Evolutionary conservation across 2,888 invertebrate genomes (phyloP).

Genomic region (Aethes cnicana): DNA sequence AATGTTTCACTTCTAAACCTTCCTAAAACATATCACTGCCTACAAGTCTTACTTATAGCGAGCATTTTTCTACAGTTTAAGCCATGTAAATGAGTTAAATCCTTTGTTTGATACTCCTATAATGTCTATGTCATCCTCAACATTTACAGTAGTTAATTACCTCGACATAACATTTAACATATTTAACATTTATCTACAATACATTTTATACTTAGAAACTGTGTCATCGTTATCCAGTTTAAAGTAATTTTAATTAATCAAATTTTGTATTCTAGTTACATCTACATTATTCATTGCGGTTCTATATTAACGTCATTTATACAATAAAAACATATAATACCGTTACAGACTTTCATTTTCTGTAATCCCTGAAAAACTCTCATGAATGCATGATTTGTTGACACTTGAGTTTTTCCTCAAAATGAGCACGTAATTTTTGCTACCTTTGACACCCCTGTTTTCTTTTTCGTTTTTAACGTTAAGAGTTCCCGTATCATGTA

Average conservation of each 20-base stretch:
- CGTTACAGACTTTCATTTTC: constrained; percentile 50
- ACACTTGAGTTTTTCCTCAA: constrained; percentile 6
- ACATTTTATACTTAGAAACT: too few species aligned
- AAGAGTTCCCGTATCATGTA: not conserved
- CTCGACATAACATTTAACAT: not conserved
- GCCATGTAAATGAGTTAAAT: not conserved
- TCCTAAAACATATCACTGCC: too few species aligned
- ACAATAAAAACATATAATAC: constrained; percentile 47
- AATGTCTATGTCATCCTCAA: too few species aligned
- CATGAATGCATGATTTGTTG: constrained; percentile 21
- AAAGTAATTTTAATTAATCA: not conserved
- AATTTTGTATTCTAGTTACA: constrained; percentile 5
- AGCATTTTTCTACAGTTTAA: not conserved
- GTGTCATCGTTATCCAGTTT: too few species aligned
- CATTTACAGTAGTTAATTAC: not conserved
- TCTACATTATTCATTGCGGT: constrained; percentile 12
- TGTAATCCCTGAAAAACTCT: constrained; percentile 2
- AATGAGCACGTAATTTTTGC: constrained; percentile 8
- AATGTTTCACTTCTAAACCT: too few species aligned
- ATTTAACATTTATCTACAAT: not conserved
- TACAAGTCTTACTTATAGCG: not conserved
- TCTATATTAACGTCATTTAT: constrained; percentile 25
- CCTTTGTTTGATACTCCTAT: not conserved
- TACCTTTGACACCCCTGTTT: not conserved
- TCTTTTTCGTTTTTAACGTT: not conserved